phyloP scores from a whole-genome alignment of 2,113 vertebrate genomes.

The Kryptolebias marmoratus region DNA sequence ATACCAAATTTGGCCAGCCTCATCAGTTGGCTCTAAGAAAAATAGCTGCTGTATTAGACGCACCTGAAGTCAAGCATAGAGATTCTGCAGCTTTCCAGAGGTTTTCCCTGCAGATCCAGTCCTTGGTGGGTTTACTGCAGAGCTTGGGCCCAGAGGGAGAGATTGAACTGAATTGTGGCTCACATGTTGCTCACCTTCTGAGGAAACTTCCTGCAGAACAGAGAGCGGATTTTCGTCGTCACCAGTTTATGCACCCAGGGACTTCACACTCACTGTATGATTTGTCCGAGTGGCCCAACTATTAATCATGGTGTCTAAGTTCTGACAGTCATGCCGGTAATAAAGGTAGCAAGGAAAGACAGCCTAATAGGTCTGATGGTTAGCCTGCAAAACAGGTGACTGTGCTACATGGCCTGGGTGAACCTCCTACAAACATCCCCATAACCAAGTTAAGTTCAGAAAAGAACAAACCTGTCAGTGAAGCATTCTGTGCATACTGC shows the following conservation, averaged over 20 bases:
- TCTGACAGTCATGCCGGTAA: neutral
- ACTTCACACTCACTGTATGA: conserved; percentile 6
- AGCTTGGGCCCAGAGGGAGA: neutral
- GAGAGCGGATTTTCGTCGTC: neutral
- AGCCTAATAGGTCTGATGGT: neutral
- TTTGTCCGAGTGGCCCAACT: conserved; percentile 3
- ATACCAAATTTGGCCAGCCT: too few species aligned
- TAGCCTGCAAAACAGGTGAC: neutral
- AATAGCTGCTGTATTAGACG: neutral
- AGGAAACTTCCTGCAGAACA: neutral
- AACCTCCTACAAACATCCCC: neutral
- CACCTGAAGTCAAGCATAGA: neutral
- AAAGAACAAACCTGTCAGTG: neutral
- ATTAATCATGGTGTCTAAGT: conserved; percentile 1
- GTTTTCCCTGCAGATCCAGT: conserved; percentile 1
- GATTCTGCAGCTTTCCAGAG: neutral
- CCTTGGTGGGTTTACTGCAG: neutral
- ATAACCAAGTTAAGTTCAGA: neutral
- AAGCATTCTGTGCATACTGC: conserved; percentile 4
- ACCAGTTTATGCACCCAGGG: conserved; percentile 9
- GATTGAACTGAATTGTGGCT: too few species aligned
- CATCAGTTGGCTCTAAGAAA: too few species aligned
- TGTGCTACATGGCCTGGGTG: neutral
- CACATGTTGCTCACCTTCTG: neutral
- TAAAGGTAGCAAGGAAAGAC: neutral